Evolutionary conservation across 2,113 vertebrate species (phyloP), one percentile per base, ranked within the genome.

Genomic region (Vulpes vulpes): DNA sequence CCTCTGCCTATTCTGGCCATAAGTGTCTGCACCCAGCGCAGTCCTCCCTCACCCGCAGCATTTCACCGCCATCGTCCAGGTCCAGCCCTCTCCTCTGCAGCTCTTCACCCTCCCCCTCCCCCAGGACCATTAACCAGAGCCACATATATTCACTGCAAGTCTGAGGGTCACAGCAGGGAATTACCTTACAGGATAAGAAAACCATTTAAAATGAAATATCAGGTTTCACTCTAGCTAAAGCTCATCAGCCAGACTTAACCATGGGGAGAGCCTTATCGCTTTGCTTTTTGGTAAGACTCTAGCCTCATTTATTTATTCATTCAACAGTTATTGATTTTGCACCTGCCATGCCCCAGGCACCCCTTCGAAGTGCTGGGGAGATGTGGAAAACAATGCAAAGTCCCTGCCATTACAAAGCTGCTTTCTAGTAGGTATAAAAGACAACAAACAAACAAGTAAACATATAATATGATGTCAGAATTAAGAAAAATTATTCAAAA

Each of bases 291-390:
- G 43, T 55, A 73, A 96, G 89, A 57, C 38, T 89, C 59, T 71
- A 91, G 60, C 64, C 38, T 73, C 73, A 51, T 71, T 95, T 85
- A 78, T 81, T 87, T 95, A 64, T 89, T 97, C 65, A 79, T 76
- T 92, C 82, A 88, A 79, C 83, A 94, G 62, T 81, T 67, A 78
- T 90, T 14, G 83, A 43, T 32, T 43, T n/a, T 38, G 53, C 30
- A 59, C 93, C 86, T 55, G 90, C 67, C 73, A 67, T 9, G 14
- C 30, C 32, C 87, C 43, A n/a, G 16, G 64, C 49, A 25, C 17
- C 51, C 49, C 82, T 64, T 11, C 17, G n/a, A 76, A 95, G n/a
- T 30, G 51, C 86, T 69, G 53, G 30, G 35, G 25, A 62, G 35
- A 23, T 23, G 15, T 4, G 32, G 74, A 73, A 82, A 32, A 78